Evolutionary conservation across 2,797 vertebrate genomes (phyloP), one percentile per base, ranked within the genome.

Genomic region (Pygocentrus nattereri): DNA sequence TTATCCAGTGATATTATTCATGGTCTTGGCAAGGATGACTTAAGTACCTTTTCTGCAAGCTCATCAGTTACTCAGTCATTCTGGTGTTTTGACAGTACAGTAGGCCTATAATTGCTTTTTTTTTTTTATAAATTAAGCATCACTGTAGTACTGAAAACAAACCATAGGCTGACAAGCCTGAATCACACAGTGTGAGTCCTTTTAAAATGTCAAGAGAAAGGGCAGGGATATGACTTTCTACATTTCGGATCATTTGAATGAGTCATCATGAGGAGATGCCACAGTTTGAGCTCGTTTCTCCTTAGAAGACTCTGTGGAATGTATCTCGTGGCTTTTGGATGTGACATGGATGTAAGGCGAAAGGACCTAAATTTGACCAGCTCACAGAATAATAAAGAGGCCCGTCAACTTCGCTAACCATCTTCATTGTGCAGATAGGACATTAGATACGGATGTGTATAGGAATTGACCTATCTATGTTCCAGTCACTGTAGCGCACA

Each of bases 201-300:
- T 18, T 73, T 79, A 76, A 64, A 72, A 73, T 79, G 72, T 80
- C 44, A 76, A 59, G 65, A 27, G 3, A 75, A 27, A 34, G 56
- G 65, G 52, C 25, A 75, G 69, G 12, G 59, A 76, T 69, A 83
- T 30, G 70, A 38, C 27, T 34, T 61, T 68, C 54, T 70, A 38
- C 50, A 23, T 38, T 58, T 76, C 21, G 54, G 72, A 6, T 56
- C 19, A 70, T 47, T 23, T 65, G 4, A 79, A 30, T 34, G 41
- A 75, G 54, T 44, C 23, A 41, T 76, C 13, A 30, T 30, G 5
- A 69, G 23, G 3, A 67, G 31, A 67, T 21, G 16, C 19, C 21
- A 12, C 16, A 23, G 19, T 11, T 12, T 58, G 8, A 58, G n/a
- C 21, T 58, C n/a, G 16, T 50, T 62, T 65, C 31, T 65, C 31